These are phyloP conservation scores for Limosa lapponica DNA, from an alignment of 2,797 vertebrate species.

Conservation along the genomic window DNA sequence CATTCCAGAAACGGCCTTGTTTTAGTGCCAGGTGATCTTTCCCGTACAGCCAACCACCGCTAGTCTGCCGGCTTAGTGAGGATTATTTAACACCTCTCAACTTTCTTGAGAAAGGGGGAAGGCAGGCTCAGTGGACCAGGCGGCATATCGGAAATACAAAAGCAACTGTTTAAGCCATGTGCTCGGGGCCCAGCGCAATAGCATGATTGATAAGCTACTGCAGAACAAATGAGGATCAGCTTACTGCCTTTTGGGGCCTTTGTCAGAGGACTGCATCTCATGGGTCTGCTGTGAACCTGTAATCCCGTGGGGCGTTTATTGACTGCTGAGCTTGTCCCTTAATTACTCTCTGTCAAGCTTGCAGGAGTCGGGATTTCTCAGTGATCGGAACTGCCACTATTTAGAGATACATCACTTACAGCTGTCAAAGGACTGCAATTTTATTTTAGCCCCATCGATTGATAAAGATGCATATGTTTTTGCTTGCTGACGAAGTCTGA, in stretches of 20 bases:
- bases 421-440: not conserved
- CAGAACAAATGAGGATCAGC: not conserved
- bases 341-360: constrained; percentile 6
- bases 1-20: not conserved
- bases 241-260: not conserved
- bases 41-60: rapidly evolving
- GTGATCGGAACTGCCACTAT: not conserved
- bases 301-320: not conserved
- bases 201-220: not conserved
- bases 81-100: not conserved
- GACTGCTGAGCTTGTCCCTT: not conserved
- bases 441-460: not conserved
- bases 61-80: not conserved
- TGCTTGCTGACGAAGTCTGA: not conserved
- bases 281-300: not conserved
- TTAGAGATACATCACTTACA: not conserved
- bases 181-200: not conserved
- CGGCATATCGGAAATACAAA: not conserved
- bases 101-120: not conserved
- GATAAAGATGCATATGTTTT: not conserved
- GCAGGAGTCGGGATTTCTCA: not conserved
- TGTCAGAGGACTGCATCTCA: not conserved
- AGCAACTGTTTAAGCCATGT: not conserved
- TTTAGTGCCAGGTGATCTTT: not conserved
- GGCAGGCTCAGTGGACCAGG: not conserved